Base-by-base conservation (phyloP, 2,113 vertebrate genomes). In the Cyanoderma ruficeps region DNA sequence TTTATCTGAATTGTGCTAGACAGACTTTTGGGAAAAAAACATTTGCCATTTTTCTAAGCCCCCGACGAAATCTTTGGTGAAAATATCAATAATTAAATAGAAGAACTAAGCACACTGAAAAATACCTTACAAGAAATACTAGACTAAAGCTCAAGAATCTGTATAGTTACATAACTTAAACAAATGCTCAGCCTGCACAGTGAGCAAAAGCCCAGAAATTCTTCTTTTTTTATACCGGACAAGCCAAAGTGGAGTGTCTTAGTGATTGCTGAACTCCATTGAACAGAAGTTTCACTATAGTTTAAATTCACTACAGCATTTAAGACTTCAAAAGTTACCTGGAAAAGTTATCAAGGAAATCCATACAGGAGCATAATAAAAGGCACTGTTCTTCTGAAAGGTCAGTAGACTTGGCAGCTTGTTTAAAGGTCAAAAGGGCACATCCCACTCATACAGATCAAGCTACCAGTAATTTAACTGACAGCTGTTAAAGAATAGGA, bases 21-120 rank as follows among this genome's bases (percentile, higher is more conserved):
- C 20, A 23, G 46, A 10, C 7, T 30, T 59, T 63, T 57, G 47
- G 53, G 11, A 0, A 9, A 6, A 6, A 64, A 67, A 47, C 0
- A 41, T 27, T 63, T 74, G 6, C 8, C 14, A 59, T 25, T 84
- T 89, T 89, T 27, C 47, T 56, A 86, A 89, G 55, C 3, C 52
- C 41, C 27, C 44, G 10, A 78, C 3, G 1, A 25, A 61, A 39
- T 33, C 8, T 71, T 42, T 11, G 6, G 16, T 57, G 35, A 65
- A 83, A 87, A 24, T 4, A 63, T 5, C 20, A 65, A 18, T 23
- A 57, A 18, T 57, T 27, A 61, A 41, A 59, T 2, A 83, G 53
- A 65, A 89, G 10, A 90, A 70, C 9, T 27, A 60, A 74, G 39
- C 13, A 63, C 27, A 60, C 0, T 35, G 27, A 74, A 88, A 77